phyloP scores from a whole-genome alignment of 2,797 vertebrate genomes.

The Falco concolor region DNA sequence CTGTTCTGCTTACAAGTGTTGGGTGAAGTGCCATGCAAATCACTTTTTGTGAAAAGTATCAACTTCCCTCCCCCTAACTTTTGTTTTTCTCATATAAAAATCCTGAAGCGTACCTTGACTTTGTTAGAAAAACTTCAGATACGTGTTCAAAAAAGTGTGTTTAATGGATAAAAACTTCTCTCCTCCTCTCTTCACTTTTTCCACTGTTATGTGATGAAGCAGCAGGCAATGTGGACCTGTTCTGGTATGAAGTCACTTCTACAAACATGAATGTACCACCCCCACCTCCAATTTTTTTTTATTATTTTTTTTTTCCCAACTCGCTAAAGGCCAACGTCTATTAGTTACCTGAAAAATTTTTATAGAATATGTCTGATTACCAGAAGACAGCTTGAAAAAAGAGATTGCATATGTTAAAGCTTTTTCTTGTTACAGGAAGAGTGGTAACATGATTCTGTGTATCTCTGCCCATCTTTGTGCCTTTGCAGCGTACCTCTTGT shows the following conservation, averaged over 20 bases:
- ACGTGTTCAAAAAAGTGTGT: not conserved
- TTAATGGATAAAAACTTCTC: not conserved
- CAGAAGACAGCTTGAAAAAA: not conserved
- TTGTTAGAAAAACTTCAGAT: not conserved
- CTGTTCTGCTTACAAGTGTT: not conserved
- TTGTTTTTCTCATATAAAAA: not conserved
- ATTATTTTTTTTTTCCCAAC: not conserved
- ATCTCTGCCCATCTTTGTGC: slow-evolving; percentile 45
- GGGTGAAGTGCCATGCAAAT: not conserved
- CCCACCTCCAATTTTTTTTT: not conserved
- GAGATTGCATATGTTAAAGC: not conserved
- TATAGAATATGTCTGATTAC: not conserved
- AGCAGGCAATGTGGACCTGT: not conserved
- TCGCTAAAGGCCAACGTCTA: accelerated
- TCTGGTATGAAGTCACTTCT: not conserved
- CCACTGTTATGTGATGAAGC: not conserved
- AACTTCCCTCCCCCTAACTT: not conserved
- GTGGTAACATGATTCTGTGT: not conserved
- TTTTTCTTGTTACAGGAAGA: not conserved
- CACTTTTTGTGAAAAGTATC: not conserved
- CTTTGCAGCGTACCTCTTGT: slow-evolving; percentile 76
- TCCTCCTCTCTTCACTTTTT: not conserved
- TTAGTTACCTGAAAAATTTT: not conserved
- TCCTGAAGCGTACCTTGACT: not conserved
- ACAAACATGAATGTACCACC: not conserved